Base-by-base conservation (phyloP, 2,797 vertebrate species). In the Falco berigora region DNA sequence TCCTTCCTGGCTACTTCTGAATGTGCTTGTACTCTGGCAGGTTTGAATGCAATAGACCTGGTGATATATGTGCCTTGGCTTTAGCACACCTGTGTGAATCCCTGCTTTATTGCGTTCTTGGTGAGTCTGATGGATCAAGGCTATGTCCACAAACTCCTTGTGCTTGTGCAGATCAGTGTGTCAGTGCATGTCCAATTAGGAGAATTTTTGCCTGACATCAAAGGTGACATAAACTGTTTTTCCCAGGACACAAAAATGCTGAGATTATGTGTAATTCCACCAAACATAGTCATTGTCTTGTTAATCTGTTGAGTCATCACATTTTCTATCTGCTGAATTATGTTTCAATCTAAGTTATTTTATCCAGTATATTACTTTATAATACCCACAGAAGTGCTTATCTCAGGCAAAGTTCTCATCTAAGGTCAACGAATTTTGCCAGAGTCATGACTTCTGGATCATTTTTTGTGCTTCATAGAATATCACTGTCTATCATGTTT, bases 311-410 rank as follows among this genome's bases (percentile, higher is more conserved):
- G 38, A 92, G 69, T 80, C 67, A 80, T 63, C 75, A 68, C 52
- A 69, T 89, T 91, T 94, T 80, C 84, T 68, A 91, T 77, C 87
- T 83, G 86, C 88, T 94, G 86, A 95, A 88, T 87, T 93, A 82
- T 77, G 44, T 82, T 93, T 95, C 90, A 76, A 49, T 63, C 84
- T 74, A 75, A 89, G 87, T 91, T 82, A 87, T 79, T 90, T 95
- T 92, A 89, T 78, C 50, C 44, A 36, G 23, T 59, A 58, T 61
- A 63, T 89, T 76, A 84, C 49, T 80, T 91, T 74, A 74, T 62
- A 93, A 84, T 84, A 71, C 36, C 59, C 69, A 78, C 86, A 79
- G 42, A 76, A 78, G 73, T 86, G 83, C 46, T 90, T 93, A 69
- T 63, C 77, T 86, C 42, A 63, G 71, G 44, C 53, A 78, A 84